These are phyloP conservation scores for Electrona antarctica DNA, from an alignment of 2,113 vertebrate species.

Conservation along the genomic window DNA sequence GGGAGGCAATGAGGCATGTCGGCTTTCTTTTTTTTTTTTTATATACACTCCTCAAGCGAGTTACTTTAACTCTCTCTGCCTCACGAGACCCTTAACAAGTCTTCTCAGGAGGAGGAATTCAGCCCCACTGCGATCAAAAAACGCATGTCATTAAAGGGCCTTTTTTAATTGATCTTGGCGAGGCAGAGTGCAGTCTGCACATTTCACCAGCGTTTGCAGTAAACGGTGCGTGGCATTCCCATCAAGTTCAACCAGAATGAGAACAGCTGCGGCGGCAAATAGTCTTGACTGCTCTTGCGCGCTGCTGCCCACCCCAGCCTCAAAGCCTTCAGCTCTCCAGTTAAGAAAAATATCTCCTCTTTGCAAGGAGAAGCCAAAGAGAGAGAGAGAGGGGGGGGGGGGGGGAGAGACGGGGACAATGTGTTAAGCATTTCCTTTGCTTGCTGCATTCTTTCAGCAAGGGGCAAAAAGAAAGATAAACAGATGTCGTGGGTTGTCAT, in stretches of 20 bases:
- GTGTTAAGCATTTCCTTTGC: slow-evolving; percentile 48
- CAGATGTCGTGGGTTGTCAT: slow-evolving; percentile 41
- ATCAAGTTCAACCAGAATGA: slow-evolving; percentile 35
- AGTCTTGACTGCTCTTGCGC: slow-evolving; percentile 27
- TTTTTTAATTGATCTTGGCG: slow-evolving; percentile 58
- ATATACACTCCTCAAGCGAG: slow-evolving; percentile 42
- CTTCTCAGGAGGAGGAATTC: slow-evolving; percentile 37
- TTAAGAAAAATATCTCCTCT: slow-evolving; percentile 32
- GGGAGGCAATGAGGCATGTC: slow-evolving; percentile 45
- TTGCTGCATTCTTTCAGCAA: slow-evolving; percentile 48
- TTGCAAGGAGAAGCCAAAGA: slow-evolving; percentile 5
- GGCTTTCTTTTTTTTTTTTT: slow-evolving; percentile 27
- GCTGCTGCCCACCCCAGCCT: slow-evolving; percentile 4
- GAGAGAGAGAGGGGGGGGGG: neutral
- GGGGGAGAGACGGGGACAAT: neutral
- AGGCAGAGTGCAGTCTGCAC: slow-evolving; percentile 36
- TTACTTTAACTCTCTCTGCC: slow-evolving; percentile 36
- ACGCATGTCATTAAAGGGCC: slow-evolving; percentile 40
- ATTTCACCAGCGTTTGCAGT: slow-evolving; percentile 50
- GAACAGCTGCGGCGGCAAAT: slow-evolving; percentile 54
- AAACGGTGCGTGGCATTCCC: slow-evolving; percentile 59
- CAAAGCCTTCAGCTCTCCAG: slow-evolving; percentile 33
- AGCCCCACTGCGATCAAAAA: slow-evolving; percentile 35
- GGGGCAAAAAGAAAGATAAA: slow-evolving; percentile 57
- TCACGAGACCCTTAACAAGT: slow-evolving; percentile 11